Percentiles rank a stretch among this genome's conserved stretches.
These are phyloP conservation scores for Porphyrio hochstetteri DNA, from an alignment of 2,113 vertebrate genomes.

Conservation along the genomic window DNA sequence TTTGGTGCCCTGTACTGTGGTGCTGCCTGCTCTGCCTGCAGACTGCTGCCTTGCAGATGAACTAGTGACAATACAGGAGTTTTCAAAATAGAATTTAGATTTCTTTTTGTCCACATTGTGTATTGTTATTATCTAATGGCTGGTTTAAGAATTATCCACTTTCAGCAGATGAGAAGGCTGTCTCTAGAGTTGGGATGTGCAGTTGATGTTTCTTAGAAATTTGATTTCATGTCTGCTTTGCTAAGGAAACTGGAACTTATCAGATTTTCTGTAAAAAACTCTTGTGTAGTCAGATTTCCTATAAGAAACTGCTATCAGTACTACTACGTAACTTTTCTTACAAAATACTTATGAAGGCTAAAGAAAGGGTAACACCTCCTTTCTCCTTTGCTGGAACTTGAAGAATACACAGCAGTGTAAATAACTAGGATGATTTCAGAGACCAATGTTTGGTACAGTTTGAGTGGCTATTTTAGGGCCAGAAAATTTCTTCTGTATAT, in stretches of 20 bases:
- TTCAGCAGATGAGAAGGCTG: background rate
- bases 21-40: background rate
- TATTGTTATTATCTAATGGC: background rate
- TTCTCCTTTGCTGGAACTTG: background rate
- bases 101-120: background rate
- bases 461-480: background rate
- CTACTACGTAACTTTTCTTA: background rate
- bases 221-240: background rate
- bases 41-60: background rate
- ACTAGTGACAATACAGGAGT: background rate
- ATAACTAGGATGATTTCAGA: background rate
- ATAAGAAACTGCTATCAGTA: background rate
- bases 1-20: background rate
- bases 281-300: background rate
- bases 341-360: background rate
- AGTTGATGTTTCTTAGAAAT: background rate
- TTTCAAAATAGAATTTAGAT: background rate
- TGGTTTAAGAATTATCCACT: background rate
- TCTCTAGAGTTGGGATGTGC: background rate
- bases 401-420: background rate
- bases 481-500: background rate
- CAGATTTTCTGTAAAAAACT: background rate
- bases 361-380: background rate
- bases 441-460: accelerated
- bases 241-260: background rate